Percentiles rank a stretch among this genome's conserved stretches.
Evolutionary conservation across 2,113 vertebrate genomes (phyloP).

Genomic region (Boulengeromyrus knoepffleri): DNA sequence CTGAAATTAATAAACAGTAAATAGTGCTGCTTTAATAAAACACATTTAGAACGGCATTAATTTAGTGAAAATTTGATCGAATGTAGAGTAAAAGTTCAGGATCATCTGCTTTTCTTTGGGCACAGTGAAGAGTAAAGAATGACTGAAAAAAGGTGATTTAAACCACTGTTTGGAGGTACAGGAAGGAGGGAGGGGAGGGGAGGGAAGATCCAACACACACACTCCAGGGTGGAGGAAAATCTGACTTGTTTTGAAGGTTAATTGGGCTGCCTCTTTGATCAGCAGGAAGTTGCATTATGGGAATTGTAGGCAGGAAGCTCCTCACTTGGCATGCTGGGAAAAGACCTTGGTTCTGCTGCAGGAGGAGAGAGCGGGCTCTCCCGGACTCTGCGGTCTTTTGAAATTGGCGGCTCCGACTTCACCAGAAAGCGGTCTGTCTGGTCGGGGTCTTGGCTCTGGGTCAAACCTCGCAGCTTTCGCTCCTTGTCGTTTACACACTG

Average conservation of each 20-base stretch:
- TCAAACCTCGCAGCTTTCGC: neutral
- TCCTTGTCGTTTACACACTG: neutral
- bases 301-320: neutral
- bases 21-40: neutral
- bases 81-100: neutral
- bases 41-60: neutral
- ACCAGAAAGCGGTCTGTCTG: constrained; percentile 6
- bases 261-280: neutral
- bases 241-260: neutral
- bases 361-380: neutral
- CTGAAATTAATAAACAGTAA: neutral
- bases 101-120: neutral
- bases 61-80: neutral
- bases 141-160: neutral
- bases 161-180: neutral
- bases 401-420: neutral
- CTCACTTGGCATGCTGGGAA: neutral
- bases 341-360: neutral
- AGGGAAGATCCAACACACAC: neutral
- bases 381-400: neutral
- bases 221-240: neutral
- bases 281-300: neutral
- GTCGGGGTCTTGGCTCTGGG: constrained; percentile 4
- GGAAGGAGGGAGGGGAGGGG: neutral
- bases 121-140: neutral